These are phyloP conservation scores for Saccopteryx leptura DNA, from an alignment of 2,113 vertebrate genomes.

Conservation along the genomic window DNA sequence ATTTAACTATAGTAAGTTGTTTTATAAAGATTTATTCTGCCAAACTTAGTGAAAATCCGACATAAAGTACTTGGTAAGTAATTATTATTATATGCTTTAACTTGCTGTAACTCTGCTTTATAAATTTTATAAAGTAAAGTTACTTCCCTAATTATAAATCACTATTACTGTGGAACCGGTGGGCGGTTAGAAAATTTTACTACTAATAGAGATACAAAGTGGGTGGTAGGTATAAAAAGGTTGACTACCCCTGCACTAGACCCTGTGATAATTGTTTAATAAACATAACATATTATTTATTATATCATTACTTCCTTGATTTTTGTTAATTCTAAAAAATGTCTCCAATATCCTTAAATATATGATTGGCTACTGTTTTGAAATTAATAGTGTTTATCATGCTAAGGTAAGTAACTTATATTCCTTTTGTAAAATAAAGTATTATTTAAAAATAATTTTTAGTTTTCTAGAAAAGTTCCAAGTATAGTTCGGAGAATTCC, in stretches of 20 bases:
- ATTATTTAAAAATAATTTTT: neutral
- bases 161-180: too few species aligned
- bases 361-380: neutral
- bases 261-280: neutral
- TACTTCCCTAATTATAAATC: too few species aligned
- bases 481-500: neutral
- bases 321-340: neutral
- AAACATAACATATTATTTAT: neutral
- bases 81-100: too few species aligned
- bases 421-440: constrained; percentile 40
- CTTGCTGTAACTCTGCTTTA: too few species aligned
- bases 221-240: too few species aligned
- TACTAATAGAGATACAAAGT: too few species aligned
- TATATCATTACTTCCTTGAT: neutral
- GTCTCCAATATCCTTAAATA: neutral
- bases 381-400: neutral
- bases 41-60: too few species aligned
- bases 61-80: too few species aligned
- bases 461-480: neutral
- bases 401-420: constrained; percentile 2
- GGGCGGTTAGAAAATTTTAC: too few species aligned
- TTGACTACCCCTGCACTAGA: neutral
- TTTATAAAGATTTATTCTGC: too few species aligned
- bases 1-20: too few species aligned
- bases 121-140: too few species aligned